phyloP scores from a whole-genome alignment of 2,797 vertebrate species.

The Pangasius mekongensis region DNA sequence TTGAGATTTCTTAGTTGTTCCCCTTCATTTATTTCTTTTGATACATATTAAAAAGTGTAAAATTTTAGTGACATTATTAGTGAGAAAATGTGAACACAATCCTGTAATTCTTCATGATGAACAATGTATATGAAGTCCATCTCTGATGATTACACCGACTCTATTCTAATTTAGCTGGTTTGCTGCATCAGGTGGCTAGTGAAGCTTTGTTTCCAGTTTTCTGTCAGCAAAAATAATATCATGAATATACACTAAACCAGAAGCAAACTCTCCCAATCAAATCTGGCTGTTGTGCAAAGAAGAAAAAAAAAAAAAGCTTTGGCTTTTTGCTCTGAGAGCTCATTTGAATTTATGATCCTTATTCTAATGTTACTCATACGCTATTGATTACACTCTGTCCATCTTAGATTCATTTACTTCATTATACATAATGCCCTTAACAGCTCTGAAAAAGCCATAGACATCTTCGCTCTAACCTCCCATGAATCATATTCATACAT shows the following conservation, averaged over 20 bases:
- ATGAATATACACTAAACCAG: constrained; percentile 6
- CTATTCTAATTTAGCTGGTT: neutral
- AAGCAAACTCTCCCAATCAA: neutral
- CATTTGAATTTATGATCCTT: constrained; percentile 20
- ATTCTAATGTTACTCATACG: constrained; percentile 23
- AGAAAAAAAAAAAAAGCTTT: neutral
- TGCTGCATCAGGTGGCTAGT: neutral
- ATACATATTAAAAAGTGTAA: neutral
- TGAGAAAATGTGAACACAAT: neutral
- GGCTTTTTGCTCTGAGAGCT: neutral
- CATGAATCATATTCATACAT: constrained; percentile 6
- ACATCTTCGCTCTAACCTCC: neutral
- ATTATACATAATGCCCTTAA: constrained; percentile 13
- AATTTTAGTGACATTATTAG: neutral
- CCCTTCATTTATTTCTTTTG: neutral
- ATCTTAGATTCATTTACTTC: constrained; percentile 12
- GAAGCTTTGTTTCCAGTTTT: neutral
- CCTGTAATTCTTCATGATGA: neutral
- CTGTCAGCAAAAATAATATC: neutral
- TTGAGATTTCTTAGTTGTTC: neutral
- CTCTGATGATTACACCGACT: neutral
- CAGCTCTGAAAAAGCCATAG: neutral
- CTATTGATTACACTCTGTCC: constrained; percentile 19
- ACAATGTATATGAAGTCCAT: neutral
- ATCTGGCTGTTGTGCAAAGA: neutral